Percentiles rank a stretch among this genome's conserved stretches.
Conservation (phyloP, 1,140 invertebrate species). For the Penaeus indicus region DNA sequence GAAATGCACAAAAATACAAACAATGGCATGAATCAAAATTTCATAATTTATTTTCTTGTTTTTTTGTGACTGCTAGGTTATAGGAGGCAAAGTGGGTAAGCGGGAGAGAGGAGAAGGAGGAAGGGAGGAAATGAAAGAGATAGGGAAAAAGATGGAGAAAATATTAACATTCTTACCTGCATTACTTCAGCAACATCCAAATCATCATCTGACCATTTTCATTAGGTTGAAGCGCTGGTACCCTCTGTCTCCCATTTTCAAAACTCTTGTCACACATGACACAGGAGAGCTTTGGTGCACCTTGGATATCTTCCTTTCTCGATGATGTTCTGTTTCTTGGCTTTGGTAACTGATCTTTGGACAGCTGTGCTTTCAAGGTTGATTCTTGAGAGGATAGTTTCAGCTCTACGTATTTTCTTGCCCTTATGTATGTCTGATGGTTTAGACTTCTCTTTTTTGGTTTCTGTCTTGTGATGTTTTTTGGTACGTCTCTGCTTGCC, state of each 20-base stretch:
- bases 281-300: conserved; percentile 42
- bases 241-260: conserved; percentile 33
- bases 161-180: conserved; percentile 28
- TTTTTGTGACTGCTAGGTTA: too few relatives aligned
- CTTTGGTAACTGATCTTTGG: not conserved
- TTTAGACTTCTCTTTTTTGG: not conserved
- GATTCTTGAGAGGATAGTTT: too few relatives aligned
- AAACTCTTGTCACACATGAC: conserved; percentile 51
- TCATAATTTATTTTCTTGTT: too few relatives aligned
- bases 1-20: too few relatives aligned
- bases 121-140: too few relatives aligned
- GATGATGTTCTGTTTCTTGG: conserved; percentile 25
- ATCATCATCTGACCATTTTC: conserved; percentile 52
- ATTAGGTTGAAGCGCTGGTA: conserved; percentile 43
- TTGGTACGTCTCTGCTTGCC: conserved; percentile 8
- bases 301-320: not conserved
- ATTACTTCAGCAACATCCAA: conserved; percentile 54
- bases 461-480: conserved; percentile 4
- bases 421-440: too few relatives aligned
- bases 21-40: too few relatives aligned
- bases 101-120: too few relatives aligned
- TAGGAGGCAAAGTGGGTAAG: too few relatives aligned
- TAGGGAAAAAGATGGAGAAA: not conserved
- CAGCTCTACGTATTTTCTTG: too few relatives aligned
- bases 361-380: not conserved